A percentile compares a stretch with the other conserved stretches of the same genome.
phyloP scores from a whole-genome alignment of 2,888 invertebrate species.

The Phorcus lineatus region DNA sequence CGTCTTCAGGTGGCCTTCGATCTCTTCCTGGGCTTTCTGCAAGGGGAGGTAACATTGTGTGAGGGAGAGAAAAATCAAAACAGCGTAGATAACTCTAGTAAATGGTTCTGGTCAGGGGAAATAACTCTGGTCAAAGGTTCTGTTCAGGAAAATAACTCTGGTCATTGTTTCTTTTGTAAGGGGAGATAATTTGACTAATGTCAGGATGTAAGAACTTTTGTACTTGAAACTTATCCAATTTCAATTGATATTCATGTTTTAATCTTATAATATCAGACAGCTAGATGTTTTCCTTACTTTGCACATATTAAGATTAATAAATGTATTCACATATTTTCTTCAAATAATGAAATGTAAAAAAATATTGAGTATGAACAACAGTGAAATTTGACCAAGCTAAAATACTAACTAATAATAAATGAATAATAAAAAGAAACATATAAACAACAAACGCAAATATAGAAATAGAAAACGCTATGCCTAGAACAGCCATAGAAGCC shows the following conservation, averaged over 20 bases:
- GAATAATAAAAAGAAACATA: background rate
- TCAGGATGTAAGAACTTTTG: no score
- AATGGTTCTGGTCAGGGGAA: no score
- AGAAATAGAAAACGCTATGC: background rate
- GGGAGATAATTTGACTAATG: no score
- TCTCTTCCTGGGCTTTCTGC: constrained; percentile 78
- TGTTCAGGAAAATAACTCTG: no score
- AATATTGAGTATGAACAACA: background rate
- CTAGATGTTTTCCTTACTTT: no score
- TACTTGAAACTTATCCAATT: no score
- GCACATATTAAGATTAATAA: no score
- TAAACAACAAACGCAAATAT: background rate
- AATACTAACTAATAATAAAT: background rate
- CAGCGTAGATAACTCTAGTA: no score
- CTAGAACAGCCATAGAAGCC: background rate
- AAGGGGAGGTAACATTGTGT: constrained; percentile 20
- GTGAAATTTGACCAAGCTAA: background rate
- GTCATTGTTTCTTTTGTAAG: no score
- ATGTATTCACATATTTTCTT: background rate
- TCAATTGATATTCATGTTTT: no score
- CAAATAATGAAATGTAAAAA: background rate
- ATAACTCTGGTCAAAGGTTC: no score
- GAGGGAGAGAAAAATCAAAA: background rate
- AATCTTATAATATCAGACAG: no score
- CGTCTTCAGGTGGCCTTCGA: constrained; percentile 81